Base-by-base conservation (phyloP, 2,888 invertebrate species). In the Callyntrura sp. region DNA sequence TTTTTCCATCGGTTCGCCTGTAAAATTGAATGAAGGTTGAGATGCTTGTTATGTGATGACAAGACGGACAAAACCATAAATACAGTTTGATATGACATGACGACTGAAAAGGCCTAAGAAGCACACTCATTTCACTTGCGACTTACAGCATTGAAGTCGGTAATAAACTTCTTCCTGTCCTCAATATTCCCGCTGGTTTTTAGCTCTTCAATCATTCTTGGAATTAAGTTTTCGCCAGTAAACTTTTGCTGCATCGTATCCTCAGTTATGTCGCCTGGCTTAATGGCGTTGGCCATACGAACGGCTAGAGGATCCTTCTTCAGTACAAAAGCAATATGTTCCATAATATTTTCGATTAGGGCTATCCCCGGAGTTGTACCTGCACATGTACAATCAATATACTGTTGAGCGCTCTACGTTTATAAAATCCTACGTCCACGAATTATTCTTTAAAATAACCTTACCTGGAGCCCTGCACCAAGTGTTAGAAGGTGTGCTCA, bases 341-440 rank as follows among this genome's bases (percentile, higher is more conserved):
- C 97, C 96, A 97, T 96, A 14, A 97, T 95, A 82, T 95, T 94
- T 94, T 97, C 97, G 91, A 95, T 95, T 94, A 96, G 95, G 0
- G 96, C 95, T 11, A 97, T 94, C 28, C 95, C 96, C 94, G 97
- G 97, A 0, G 96, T 94, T 0, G 96, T 95, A n/a, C 96, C 96
- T 96, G 92, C 12, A 1, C 35, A 35, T 35, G 6, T 0, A 51
- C 23, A 12, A 62, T 76, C 8, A 62, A 62, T 2, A 17, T 17
- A 65, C 11, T 76, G 23, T 12, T 35, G 20, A 60, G n/a, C 62
- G 11, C n/a, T 9, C 11, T 6, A 14, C 51, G 2, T 51, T 55
- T 57, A 51, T 23, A 9, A 48, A 51, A n/a, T n/a, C n/a, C n/a
- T n/a, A n/a, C n/a, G n/a, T n/a, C n/a, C n/a, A n/a, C n/a, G n/a